phyloP scores from a whole-genome alignment of 2,113 vertebrate species.

The Aramus guarauna region DNA sequence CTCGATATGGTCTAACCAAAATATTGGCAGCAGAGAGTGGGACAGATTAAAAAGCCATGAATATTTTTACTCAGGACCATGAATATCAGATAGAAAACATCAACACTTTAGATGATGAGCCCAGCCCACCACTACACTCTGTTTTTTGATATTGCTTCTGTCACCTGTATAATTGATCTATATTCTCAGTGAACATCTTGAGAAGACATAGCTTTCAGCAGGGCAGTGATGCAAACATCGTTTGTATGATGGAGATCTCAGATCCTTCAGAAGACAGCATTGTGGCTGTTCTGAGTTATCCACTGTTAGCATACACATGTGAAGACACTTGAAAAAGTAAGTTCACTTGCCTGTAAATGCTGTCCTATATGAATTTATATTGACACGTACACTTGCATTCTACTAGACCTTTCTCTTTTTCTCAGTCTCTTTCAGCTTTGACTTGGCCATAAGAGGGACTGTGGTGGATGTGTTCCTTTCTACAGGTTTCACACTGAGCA shows the following conservation, averaged over 20 bases:
- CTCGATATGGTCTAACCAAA: neutral
- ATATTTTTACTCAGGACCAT: neutral
- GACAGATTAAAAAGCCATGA: neutral
- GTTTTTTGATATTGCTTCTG: neutral
- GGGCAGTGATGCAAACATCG: neutral
- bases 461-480: neutral
- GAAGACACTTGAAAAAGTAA: neutral
- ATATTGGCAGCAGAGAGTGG: neutral
- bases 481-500: neutral
- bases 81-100: neutral
- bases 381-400: neutral
- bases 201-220: neutral
- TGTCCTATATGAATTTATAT: neutral
- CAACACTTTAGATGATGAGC: neutral
- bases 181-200: rapidly evolving
- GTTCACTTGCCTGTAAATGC: neutral
- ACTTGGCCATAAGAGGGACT: neutral
- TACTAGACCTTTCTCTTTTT: neutral
- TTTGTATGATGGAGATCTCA: neutral
- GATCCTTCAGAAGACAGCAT: neutral
- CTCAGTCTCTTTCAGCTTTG: neutral
- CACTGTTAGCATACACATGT: neutral
- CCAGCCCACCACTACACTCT: neutral
- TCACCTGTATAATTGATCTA: neutral
- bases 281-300: neutral